Base-by-base conservation (phyloP, 2,113 vertebrate species). In the Pantherophis guttatus region DNA sequence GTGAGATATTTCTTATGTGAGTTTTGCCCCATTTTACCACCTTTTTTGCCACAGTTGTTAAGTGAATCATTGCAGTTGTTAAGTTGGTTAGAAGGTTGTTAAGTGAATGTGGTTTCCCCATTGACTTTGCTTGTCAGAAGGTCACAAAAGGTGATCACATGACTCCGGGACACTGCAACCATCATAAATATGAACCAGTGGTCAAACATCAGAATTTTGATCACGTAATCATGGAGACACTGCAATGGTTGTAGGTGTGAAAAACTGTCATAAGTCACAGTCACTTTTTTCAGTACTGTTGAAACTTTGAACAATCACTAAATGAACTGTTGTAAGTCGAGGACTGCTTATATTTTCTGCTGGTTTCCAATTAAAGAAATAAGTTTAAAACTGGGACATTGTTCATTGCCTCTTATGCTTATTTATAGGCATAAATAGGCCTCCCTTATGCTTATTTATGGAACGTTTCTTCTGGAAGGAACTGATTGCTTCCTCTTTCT, bases 161-260 rank as follows among this genome's bases (percentile, higher is more conserved):
- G 26, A n/a, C 29, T 11, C 29, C 0, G 0, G 26, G 29, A 5
- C 29, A 70, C 12, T n/a, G 62, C 29, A 70, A n/a, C 29, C 0
- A 0, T n/a, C 29, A 12, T n/a, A 13, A 13, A 70, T 70, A n/a
- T 5, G 26, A 65, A 29, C 13, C 12, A n/a, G 62, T n/a, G 3
- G 29, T 29, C 11, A 70, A 70, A 29, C 62, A 70, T 70, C 29
- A 6, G 26, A 70, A 70, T 9, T 70, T 70, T 13, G 62, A n/a
- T n/a, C 62, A 70, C 1, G 4, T 13, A 13, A 70, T 0, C 62
- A 70, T n/a, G 62, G 48, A 50, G 48, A 50, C 29, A 10, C 29
- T 70, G 12, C 62, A 70, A 70, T 65, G 62, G 4, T 65, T 65
- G 26, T 65, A 65, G 29, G 3, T n/a, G 62, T 65, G 29, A n/a